Evolutionary conservation across 2,888 invertebrate genomes (phyloP), one percentile per base, ranked within the genome.

Genomic region (Octodonta nipae): DNA sequence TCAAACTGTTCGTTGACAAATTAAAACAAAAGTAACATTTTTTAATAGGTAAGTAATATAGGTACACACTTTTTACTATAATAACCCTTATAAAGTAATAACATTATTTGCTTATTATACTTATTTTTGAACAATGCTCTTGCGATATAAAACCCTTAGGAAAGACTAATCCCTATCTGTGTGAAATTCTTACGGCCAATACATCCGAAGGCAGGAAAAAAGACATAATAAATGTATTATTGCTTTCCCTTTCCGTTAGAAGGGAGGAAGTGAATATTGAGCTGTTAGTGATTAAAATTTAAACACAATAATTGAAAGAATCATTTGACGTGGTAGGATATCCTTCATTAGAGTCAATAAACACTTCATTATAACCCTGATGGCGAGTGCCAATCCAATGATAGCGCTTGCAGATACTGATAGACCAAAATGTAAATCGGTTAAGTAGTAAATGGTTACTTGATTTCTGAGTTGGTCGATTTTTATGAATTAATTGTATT

Each of bases 331-430:
- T 29, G 28, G 36, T 32, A 40, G 40, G 40, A 40, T 40, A 40
- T 40, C 40, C 40, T 40, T 34, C 30, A 40, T 40, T 40, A 40
- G 30, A 40, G 34, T 35, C 40, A 40, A 40, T 40, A 37, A 40
- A 37, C 40, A 35, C 33, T 40, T 35, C 35, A 31, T 35, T 35
- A 30, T 11, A 25, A 31, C 36, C 39, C 32, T 4, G 22, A 22
- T 22, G 28, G 33, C 36, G 27, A 39, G 39, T 35, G 40, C 34
- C 26, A 33, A 30, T 26, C 35, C 27, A 34, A 32, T 35, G 26
- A 34, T 29, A 40, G 32, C 29, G 34, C 36, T 33, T 32, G 36
- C 34, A 34, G 37, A 35, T 37, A 40, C 36, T 37, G 37, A 26
- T 37, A 28, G 15, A 34, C 34, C 32, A 33, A 32, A 33, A 35